A percentile compares a stretch with the other conserved stretches of the same genome.
These are phyloP conservation scores for Cylindroiulus punctatus DNA, from an alignment of 2,888 invertebrate species.

Conservation along the genomic window DNA sequence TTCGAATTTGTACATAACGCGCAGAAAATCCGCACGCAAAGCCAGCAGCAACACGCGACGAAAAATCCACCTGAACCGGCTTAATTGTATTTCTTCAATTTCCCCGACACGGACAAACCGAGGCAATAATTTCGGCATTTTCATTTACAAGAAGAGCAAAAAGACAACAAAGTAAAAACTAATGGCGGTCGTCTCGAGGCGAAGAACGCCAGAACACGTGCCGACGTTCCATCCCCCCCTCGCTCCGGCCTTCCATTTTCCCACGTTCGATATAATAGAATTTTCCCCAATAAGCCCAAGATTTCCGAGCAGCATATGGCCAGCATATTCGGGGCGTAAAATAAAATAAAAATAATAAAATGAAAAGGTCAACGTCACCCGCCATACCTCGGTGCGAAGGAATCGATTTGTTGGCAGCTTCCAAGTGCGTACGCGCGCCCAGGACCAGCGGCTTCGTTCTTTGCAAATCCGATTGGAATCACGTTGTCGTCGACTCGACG, in stretches of 20 bases:
- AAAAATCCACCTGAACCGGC: no score
- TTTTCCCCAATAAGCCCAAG: no score
- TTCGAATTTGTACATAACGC: no score
- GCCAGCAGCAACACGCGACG: no score
- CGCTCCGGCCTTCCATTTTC: neutral
- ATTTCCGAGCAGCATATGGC: neutral
- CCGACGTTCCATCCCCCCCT: neutral
- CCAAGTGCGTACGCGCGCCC: conserved; percentile 10
- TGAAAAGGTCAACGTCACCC: conserved; percentile 29
- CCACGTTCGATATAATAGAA: neutral
- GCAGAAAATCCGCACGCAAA: no score
- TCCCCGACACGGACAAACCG: no score
- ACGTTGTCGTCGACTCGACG: conserved; percentile 38
- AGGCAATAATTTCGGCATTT: neutral
- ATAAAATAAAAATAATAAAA: neutral
- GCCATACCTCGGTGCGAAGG: neutral
- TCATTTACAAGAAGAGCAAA: neutral
- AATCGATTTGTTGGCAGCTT: conserved; percentile 42
- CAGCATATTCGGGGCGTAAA: neutral
- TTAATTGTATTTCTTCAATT: no score
- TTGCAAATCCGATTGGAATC: conserved; percentile 38
- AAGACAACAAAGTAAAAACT: conserved; percentile 19
- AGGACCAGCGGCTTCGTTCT: conserved; percentile 37
- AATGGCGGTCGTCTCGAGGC: conserved; percentile 35
- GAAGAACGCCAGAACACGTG: conserved; percentile 15